phyloP scores from a whole-genome alignment of 2,888 invertebrate genomes.

The Phanerotoma sp. region DNA sequence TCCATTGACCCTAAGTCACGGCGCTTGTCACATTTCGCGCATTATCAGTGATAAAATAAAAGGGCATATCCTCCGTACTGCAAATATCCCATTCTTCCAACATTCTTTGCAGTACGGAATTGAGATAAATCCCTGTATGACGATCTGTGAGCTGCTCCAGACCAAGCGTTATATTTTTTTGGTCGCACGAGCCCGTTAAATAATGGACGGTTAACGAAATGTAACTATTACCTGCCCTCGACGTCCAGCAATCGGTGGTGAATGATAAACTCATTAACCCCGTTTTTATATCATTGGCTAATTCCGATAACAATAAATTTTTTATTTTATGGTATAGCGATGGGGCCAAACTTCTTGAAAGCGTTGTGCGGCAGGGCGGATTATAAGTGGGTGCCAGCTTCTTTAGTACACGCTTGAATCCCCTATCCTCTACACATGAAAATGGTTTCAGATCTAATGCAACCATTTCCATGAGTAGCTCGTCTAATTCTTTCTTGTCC shows the following conservation, averaged over 20 bases:
- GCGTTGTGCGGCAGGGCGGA: neutral
- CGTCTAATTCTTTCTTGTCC: neutral
- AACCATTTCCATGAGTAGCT: constrained; percentile 12
- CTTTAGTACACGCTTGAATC: constrained; percentile 3
- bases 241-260: constrained; percentile 17
- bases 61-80: neutral
- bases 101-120: neutral
- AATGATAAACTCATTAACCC: constrained; percentile 14
- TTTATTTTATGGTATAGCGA: constrained; percentile 3
- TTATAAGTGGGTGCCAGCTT: constrained; percentile 4
- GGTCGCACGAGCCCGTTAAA: neutral
- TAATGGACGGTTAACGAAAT: constrained; percentile 16
- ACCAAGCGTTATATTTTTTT: constrained; percentile 9
- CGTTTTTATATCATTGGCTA: neutral
- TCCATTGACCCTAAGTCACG: constrained; percentile 5
- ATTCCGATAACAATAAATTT: neutral
- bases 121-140: constrained; percentile 12
- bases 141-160: constrained; percentile 5
- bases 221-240: neutral
- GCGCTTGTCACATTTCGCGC: constrained; percentile 14
- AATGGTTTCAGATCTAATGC: constrained; percentile 14
- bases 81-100: constrained; percentile 6
- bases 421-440: constrained; percentile 4
- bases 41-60: constrained; percentile 16
- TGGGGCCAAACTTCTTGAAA: constrained; percentile 8